Evolutionary conservation across 1,140 invertebrate genomes (phyloP), one percentile per base, ranked within the genome.

Genomic region (Ips nitidus): DNA sequence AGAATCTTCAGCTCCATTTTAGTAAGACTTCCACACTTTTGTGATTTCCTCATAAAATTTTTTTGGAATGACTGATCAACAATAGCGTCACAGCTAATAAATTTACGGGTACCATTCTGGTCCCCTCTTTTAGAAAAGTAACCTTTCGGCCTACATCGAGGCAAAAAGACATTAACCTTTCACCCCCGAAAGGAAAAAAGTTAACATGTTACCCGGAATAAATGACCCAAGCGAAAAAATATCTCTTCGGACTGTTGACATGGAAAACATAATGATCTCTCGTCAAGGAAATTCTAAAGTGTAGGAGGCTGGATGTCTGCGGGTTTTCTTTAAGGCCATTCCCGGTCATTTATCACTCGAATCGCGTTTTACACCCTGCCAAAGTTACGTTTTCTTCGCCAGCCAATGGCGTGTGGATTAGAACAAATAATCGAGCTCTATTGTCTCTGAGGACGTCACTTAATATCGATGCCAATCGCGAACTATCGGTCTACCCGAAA

Each of bases 181-280:
- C 22, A 22, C 22, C 22, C 22, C 22, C 22, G 22, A 22, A 22
- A 22, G 22, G 5, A 62, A 64, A n/a, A 64, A 65, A 65, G 50
- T 7, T 53, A 52, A 61, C 58, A 61, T 60, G 66, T 69, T 69
- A 61, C 38, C 43, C 41, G 53, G 41, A 69, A 69, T 69, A 69
- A 69, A 69, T 69, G 66, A 69, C 66, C 66, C 59, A 22, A 59
- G 66, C 8, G 56, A 69, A 69, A 68, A 69, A 69, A 69, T 60
- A 62, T 69, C 59, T 55, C 57, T 36, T 61, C 38, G 59, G 66
- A 61, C 59, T 69, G 59, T 69, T 69, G 66, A 69, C 66, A 69
- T 60, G 47, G 59, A 60, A 61, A 69, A 69, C 66, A 69, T 69
- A 69, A 69, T 69, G 66, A 69, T 69, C 66, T 69, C 53, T 60